These are phyloP conservation scores for Lobophora halterata DNA, from an alignment of 2,888 invertebrate species.

Conservation along the genomic window DNA sequence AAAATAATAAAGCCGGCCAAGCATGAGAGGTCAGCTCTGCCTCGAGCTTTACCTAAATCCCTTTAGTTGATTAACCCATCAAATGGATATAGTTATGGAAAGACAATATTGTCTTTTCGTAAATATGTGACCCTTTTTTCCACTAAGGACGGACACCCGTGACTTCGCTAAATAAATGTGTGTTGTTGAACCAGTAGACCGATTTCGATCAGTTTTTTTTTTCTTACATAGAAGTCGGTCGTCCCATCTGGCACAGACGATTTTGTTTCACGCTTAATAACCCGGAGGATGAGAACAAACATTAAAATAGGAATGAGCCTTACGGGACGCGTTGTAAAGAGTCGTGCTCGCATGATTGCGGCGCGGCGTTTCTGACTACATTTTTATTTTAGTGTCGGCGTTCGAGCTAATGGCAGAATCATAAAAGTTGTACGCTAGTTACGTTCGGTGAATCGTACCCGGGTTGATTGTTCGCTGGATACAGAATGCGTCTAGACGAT, in stretches of 20 bases:
- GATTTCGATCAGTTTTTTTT: constrained; percentile 31
- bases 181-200: constrained; percentile 32
- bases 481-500: constrained; percentile 60
- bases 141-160: constrained; percentile 33
- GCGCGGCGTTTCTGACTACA: constrained; percentile 22
- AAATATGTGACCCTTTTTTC: constrained; percentile 35
- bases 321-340: constrained; percentile 23
- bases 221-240: constrained; percentile 27
- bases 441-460: constrained; percentile 28
- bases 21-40: constrained; percentile 27
- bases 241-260: constrained; percentile 31
- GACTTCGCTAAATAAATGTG: constrained; percentile 34
- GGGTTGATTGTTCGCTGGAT: constrained; percentile 29
- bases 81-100: constrained; percentile 34
- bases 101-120: constrained; percentile 34
- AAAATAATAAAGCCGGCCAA: constrained; percentile 34
- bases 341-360: constrained; percentile 29
- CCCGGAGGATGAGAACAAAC: constrained; percentile 31
- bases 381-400: constrained; percentile 26
- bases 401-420: constrained; percentile 23
- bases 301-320: constrained; percentile 29
- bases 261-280: constrained; percentile 35
- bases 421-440: constrained; percentile 30
- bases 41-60: constrained; percentile 31
- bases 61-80: constrained; percentile 35